These are phyloP conservation scores for Apodemus speciosus DNA, from an alignment of 2,113 vertebrate genomes.

Conservation along the genomic window DNA sequence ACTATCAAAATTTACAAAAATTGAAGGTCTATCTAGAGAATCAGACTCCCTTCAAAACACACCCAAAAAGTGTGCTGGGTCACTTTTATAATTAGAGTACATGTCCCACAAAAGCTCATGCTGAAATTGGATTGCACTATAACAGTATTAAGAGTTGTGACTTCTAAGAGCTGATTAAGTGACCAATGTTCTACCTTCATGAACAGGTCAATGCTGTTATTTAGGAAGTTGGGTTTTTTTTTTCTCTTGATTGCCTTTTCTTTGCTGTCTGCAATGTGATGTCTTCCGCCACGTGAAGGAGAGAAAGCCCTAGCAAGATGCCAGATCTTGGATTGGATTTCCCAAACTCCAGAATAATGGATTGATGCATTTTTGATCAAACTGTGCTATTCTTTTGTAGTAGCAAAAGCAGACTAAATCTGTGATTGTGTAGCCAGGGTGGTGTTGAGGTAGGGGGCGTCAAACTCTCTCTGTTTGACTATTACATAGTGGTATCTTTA, in stretches of 20 bases:
- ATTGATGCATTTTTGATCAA: neutral
- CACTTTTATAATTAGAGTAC: neutral
- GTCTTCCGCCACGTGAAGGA: neutral
- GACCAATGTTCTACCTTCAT: neutral
- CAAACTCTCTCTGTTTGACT: neutral
- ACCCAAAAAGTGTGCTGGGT: neutral
- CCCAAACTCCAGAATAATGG: neutral
- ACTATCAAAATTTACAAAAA: slow-evolving; percentile 37
- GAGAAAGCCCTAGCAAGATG: neutral
- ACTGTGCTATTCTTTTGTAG: neutral
- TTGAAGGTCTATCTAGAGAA: slow-evolving; percentile 44
- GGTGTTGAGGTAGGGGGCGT: neutral
- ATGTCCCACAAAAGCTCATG: neutral
- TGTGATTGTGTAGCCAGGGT: neutral
- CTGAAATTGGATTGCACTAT: neutral
- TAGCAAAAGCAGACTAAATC: neutral
- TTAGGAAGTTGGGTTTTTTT: neutral
- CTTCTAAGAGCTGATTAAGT: neutral
- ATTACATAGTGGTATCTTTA: slow-evolving; percentile 5
- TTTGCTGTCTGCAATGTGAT: neutral
- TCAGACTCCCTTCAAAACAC: neutral
- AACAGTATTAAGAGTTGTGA: neutral
- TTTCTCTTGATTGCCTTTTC: neutral
- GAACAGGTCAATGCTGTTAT: neutral
- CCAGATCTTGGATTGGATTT: neutral